Conservation (phyloP, 2,113 vertebrate species). For the Geococcyx californianus region DNA sequence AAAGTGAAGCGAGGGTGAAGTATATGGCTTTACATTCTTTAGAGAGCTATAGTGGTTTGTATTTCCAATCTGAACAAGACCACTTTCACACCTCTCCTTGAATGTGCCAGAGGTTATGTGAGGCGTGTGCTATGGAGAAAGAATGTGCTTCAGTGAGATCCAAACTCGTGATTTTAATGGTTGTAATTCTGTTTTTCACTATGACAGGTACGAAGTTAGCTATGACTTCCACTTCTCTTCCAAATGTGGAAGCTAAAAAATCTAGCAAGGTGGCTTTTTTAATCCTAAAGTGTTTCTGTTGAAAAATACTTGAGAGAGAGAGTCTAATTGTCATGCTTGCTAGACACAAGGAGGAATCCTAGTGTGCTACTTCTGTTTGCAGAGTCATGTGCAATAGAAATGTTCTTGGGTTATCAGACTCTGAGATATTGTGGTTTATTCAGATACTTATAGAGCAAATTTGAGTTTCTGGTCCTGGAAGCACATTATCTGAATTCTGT, state of each 20-base stretch:
- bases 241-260: not conserved
- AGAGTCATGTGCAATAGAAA: not conserved
- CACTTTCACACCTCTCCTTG: not conserved
- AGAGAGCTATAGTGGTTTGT: not conserved
- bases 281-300: not conserved
- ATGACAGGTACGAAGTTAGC: not conserved
- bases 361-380: not conserved
- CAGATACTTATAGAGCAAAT: not conserved
- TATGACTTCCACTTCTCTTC: not conserved
- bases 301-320: not conserved
- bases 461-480: not conserved
- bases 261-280: not conserved
- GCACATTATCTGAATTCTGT: not conserved
- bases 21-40: slow-evolving; percentile 26
- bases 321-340: not conserved
- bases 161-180: not conserved
- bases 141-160: not conserved
- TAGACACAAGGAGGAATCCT: not conserved
- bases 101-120: not conserved
- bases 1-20: slow-evolving; percentile 29
- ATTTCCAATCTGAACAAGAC: not conserved
- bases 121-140: not conserved
- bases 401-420: not conserved
- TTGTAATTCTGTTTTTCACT: not conserved
- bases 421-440: not conserved